Conservation (phyloP, 2,888 invertebrate genomes). For the Caenorhabditis sp. region DNA sequence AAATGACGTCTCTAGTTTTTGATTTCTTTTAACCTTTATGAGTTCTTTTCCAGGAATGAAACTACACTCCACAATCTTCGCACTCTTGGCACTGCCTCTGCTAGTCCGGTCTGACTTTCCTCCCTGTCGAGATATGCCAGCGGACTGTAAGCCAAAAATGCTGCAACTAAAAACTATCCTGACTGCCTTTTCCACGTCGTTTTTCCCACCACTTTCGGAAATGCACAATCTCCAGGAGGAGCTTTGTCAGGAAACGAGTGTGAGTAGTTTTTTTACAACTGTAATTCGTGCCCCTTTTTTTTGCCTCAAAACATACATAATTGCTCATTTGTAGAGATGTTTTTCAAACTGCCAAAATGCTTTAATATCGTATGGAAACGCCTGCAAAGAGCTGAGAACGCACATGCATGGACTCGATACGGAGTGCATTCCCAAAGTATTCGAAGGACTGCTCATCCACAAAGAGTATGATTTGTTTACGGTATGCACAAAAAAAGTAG, state of each 20-base stretch:
- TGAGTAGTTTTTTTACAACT: no score
- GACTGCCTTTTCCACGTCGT: background rate
- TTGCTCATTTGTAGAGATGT: background rate
- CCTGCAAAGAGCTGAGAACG: background rate
- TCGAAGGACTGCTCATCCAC: background rate
- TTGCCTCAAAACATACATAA: no score
- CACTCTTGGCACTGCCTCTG: no score
- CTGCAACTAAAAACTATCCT: background rate
- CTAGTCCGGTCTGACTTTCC: background rate
- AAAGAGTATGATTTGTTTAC: background rate
- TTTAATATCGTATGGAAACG: background rate
- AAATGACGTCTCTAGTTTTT: no score
- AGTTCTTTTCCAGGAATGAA: background rate
- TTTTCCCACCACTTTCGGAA: background rate
- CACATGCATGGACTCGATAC: background rate
- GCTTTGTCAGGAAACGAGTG: background rate
- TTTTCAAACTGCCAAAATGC: background rate
- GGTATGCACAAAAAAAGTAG: background rate
- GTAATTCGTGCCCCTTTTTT: no score
- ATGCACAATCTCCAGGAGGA: background rate
- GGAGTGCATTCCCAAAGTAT: background rate
- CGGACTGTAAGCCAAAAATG: background rate
- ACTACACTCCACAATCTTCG: background rate
- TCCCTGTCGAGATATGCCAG: background rate
- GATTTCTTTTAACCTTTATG: no score